Conservation (phyloP, 2,888 invertebrate genomes). For the Pasiphila rectangulata region DNA sequence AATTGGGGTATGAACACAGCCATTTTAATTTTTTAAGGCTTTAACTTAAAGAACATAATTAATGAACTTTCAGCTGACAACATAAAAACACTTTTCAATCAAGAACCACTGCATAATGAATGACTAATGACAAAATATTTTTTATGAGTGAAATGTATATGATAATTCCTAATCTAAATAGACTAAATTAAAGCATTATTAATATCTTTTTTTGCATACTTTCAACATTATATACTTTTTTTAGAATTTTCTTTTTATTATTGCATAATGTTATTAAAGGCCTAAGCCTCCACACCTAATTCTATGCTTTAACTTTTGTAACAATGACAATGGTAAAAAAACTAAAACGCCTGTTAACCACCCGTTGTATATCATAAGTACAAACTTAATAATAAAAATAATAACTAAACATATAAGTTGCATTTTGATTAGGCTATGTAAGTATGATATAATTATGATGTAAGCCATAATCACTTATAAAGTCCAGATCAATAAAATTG, state of each 20-base stretch:
- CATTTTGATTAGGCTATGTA: slow-evolving; percentile 1
- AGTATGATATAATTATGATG: too few relatives aligned
- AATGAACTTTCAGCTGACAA: too few relatives aligned
- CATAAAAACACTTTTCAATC: too few relatives aligned
- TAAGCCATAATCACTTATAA: background rate
- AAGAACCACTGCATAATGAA: background rate
- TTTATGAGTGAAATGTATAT: slow-evolving; percentile 18
- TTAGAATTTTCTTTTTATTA: slow-evolving; percentile 48
- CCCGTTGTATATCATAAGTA: background rate
- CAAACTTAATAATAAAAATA: background rate
- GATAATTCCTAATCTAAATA: slow-evolving; percentile 32
- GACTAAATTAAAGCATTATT: slow-evolving; percentile 48
- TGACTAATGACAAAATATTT: slow-evolving; percentile 4
- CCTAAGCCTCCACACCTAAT: slow-evolving; percentile 33
- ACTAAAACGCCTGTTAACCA: background rate
- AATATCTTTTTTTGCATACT: slow-evolving; percentile 54
- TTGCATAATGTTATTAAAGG: slow-evolving; percentile 34
- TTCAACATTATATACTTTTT: slow-evolving; percentile 57
- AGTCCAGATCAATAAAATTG: slow-evolving; percentile 3
- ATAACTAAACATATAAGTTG: background rate
- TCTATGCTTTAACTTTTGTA: slow-evolving; percentile 30
- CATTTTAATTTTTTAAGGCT: too few relatives aligned
- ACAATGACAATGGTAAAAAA: slow-evolving; percentile 9
- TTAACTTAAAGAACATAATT: too few relatives aligned
- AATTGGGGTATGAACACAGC: slow-evolving; percentile 19